These are phyloP conservation scores for Odontomyia ornata DNA, from an alignment of 2,888 invertebrate species.

Conservation along the genomic window DNA sequence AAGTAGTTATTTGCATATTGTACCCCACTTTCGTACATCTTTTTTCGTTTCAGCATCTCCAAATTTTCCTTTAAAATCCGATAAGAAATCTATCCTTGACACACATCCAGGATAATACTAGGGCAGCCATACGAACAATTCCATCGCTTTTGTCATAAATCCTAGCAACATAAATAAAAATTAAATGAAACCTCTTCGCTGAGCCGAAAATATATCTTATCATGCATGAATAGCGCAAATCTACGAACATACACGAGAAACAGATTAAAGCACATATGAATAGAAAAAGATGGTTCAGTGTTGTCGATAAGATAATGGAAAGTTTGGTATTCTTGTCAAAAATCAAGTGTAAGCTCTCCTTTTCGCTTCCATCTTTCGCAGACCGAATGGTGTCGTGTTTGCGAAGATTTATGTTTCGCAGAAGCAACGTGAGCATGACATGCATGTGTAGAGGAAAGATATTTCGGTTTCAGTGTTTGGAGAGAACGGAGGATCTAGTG, in stretches of 20 bases:
- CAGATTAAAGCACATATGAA: background rate
- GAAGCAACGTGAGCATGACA: background rate
- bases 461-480: no score
- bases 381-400: constrained; percentile 13
- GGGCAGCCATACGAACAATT: background rate
- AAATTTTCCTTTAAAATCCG: background rate
- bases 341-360: background rate
- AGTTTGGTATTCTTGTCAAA: background rate
- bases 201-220: background rate
- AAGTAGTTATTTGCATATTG: background rate
- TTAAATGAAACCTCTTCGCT: background rate
- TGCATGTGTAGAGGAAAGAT: background rate
- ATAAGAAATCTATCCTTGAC: background rate
- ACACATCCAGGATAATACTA: background rate
- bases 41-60: no score
- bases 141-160: background rate
- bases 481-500: no score
- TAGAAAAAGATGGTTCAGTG: background rate
- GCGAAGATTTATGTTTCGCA: background rate
- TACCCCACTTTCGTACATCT: no score
- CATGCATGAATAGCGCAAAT: background rate
- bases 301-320: constrained; percentile 13
- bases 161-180: constrained; percentile 8
- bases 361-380: background rate
- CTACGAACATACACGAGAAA: background rate